Evolutionary conservation across 2,113 vertebrate genomes (phyloP), one percentile per base, ranked within the genome.

Genomic region (Lepus europaeus): DNA sequence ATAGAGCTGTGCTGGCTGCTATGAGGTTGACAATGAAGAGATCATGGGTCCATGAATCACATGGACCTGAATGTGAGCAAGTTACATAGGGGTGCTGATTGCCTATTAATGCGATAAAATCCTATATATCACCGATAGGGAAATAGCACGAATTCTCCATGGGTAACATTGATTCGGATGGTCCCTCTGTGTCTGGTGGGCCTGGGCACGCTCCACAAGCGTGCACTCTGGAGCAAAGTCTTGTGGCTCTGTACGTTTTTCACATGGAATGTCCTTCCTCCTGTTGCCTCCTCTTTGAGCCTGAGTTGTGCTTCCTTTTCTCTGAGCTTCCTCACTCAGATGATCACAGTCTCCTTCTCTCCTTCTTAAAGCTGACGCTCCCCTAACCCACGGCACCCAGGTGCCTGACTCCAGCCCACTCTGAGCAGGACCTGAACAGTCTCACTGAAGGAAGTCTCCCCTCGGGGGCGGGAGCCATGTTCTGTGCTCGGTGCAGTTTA

Each of bases 371-470:
- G 25, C 0, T 1, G 0, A 1, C 33, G 11, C 29, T 9, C 27
- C 23, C 19, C 31, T 4, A 1, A 19, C 3, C 31, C 14, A n/a
- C 25, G 3, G 11, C 2, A 19, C 22, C 23, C n/a, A 31, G 56
- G 29, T 23, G 12, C 45, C 73, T 29, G 59, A 3, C 61, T 27
- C 49, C 13, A 29, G 29, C 49, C 61, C 20, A 9, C 70, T n/a
- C 59, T 14, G 12, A 7, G 77, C 64, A n/a, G 78, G 69, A 3
- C 91, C 76, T 12, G 14, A 25, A 17, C 31, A 31, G 68, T 45
- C 83, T 85, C 92, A 56, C 87, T 53, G 51, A 87, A 69, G 45
- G 56, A 87, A 93, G 88, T 59, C 85, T 51, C 69, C 56, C 84
- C 69, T 86, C 25, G 49, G 84, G 82, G 87, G 39, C 70, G 23